Evolutionary conservation across 2,888 invertebrate species (phyloP).

Genomic region (Taphrorychus bicolor): DNA sequence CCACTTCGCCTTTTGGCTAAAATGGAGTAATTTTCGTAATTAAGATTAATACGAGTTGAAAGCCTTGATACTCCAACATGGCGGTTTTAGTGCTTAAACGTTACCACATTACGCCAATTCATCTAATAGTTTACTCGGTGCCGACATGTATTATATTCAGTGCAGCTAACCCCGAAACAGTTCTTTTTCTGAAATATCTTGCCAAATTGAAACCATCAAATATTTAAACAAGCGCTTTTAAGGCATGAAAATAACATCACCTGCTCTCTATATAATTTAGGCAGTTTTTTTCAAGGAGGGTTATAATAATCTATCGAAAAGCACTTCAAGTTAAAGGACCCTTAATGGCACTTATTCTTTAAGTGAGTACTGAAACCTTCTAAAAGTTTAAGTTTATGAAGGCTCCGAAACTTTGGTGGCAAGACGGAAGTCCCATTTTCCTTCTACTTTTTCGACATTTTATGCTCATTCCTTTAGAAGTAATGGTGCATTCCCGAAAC

Average conservation of each 20-base stretch:
- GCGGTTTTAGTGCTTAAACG: conserved; percentile 31
- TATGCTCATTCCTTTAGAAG: conserved; percentile 15
- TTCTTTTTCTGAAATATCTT: no score
- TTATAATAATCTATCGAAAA: conserved; percentile 35
- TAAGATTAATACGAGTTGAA: conserved; percentile 33
- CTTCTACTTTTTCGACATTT: conserved; percentile 16
- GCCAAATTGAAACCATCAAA: not conserved
- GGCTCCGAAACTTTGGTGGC: conserved; percentile 18
- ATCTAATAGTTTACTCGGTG: conserved; percentile 13
- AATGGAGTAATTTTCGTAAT: conserved; percentile 29
- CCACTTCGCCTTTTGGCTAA: conserved; percentile 26
- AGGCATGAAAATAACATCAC: conserved; percentile 9
- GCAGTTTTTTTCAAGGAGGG: conserved; percentile 13
- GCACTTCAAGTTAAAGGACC: conserved; percentile 32
- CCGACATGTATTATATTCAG: no score
- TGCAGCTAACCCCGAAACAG: not conserved
- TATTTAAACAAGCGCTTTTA: conserved; percentile 4
- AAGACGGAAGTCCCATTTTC: conserved; percentile 24
- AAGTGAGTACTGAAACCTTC: conserved; percentile 38
- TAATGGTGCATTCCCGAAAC: not conserved
- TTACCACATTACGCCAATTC: conserved; percentile 24
- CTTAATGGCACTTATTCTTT: conserved; percentile 37
- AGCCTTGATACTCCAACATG: conserved; percentile 26
- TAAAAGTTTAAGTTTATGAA: conserved; percentile 36
- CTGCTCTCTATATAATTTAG: conserved; percentile 17